Conservation (phyloP, 1,140 invertebrate species). For the Chymomyza costata region DNA sequence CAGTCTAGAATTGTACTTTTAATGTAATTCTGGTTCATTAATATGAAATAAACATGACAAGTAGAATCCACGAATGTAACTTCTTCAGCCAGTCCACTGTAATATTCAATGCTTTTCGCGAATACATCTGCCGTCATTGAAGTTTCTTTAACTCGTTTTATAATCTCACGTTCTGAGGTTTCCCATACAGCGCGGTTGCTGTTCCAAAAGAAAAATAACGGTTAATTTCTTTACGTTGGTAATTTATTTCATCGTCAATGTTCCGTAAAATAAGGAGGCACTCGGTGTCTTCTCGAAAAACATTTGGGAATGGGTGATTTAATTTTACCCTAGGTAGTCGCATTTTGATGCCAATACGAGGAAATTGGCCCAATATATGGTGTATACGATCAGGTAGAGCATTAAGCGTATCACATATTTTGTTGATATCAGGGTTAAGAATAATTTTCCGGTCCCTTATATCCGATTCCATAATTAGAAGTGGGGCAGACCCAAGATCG, state of each 20-base stretch:
- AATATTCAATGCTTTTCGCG: conserved; percentile 85
- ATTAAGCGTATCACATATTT: conserved; percentile 78
- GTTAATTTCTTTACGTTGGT: conserved; percentile 78
- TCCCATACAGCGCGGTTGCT: conserved; percentile 88
- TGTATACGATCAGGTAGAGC: conserved; percentile 75
- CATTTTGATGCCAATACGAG: conserved; percentile 79
- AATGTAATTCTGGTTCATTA: conserved; percentile 83
- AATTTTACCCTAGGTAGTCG: conserved; percentile 72
- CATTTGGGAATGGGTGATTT: conserved; percentile 64
- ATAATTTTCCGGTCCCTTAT: conserved; percentile 76
- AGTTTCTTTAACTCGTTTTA: conserved; percentile 82
- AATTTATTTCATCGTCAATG: conserved; percentile 79
- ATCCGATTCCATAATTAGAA: conserved; percentile 76
- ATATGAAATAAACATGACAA: conserved; percentile 84
- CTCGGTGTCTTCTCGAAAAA: conserved; percentile 78
- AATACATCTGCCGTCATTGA: conserved; percentile 84
- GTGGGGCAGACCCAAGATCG: conserved; percentile 82
- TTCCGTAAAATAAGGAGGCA: conserved; percentile 78
- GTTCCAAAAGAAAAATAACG: conserved; percentile 85
- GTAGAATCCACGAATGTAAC: conserved; percentile 86
- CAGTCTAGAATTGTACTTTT: conserved; percentile 86
- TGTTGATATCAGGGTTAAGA: conserved; percentile 80
- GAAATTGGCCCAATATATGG: conserved; percentile 76
- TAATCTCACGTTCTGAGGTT: conserved; percentile 85
- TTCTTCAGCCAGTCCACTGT: conserved; percentile 84